A percentile compares a stretch with the other conserved stretches of the same genome.
Conservation (phyloP, 2,113 vertebrate genomes). For the Apodemus speciosus region DNA sequence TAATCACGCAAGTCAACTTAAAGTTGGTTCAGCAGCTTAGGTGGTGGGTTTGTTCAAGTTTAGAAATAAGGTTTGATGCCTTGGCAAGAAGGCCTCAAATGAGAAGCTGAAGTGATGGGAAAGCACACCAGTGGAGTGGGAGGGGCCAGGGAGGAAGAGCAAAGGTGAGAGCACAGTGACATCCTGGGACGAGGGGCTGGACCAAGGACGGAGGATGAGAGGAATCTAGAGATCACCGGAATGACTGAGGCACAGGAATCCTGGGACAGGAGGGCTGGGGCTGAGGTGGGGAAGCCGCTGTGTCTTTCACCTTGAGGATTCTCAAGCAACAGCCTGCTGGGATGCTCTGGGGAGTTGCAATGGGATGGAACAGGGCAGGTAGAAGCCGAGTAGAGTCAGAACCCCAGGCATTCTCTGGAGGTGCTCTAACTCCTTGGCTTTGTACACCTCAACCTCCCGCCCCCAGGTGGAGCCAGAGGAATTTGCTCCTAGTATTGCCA, state of each 20-base stretch:
- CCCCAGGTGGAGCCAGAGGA: background rate
- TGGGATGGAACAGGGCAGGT: background rate
- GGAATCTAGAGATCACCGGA: background rate
- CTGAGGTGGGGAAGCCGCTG: background rate
- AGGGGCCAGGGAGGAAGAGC: background rate
- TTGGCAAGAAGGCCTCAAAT: background rate
- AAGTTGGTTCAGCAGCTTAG: background rate
- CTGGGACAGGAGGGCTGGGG: background rate
- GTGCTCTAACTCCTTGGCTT: background rate
- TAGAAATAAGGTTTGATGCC: background rate
- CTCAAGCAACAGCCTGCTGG: background rate
- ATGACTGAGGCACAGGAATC: background rate
- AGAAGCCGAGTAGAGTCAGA: background rate
- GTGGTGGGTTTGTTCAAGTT: background rate
- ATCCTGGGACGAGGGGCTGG: background rate
- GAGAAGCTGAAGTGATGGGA: background rate
- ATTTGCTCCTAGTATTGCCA: conserved; percentile 36
- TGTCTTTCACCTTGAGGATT: background rate
- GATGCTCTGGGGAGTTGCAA: background rate
- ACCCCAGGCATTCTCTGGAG: background rate
- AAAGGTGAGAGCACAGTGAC: background rate
- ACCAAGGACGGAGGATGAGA: background rate
- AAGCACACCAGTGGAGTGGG: too few relatives aligned
- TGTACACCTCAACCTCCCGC: background rate
- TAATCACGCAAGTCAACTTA: background rate